Percentiles rank a stretch among this genome's conserved stretches.
Evolutionary conservation across 2,888 invertebrate genomes (phyloP).

Genomic region (Leptinotarsa haldemani): DNA sequence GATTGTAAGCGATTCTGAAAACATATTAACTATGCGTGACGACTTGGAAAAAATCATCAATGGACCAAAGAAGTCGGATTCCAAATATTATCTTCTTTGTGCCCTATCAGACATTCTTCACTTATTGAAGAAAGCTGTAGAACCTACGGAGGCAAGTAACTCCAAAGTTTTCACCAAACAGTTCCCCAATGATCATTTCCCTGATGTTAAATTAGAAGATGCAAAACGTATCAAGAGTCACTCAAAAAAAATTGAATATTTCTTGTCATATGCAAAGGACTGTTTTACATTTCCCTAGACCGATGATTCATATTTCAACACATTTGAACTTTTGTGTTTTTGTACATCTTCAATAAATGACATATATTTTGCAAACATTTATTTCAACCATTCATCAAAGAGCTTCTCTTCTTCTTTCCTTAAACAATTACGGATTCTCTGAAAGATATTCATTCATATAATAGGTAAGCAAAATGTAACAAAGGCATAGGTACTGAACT

Average conservation of each 20-base stretch:
- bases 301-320: not conserved
- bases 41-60: conserved; percentile 74
- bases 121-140: conserved; percentile 67
- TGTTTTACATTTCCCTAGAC: conserved; percentile 29
- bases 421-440: not conserved
- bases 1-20: conserved; percentile 70
- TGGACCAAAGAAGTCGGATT: conserved; percentile 70
- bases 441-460: not conserved
- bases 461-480: no score
- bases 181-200: conserved; percentile 69
- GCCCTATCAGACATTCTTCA: conserved; percentile 76
- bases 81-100: conserved; percentile 71
- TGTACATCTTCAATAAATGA: not conserved
- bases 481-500: no score
- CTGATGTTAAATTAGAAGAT: conserved; percentile 68
- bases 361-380: not conserved
- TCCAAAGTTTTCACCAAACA: conserved; percentile 67
- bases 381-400: not conserved
- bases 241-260: conserved; percentile 79
- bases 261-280: conserved; percentile 74
- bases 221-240: conserved; percentile 69
- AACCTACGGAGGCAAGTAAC: conserved; percentile 55
- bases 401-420: not conserved
- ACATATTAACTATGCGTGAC: conserved; percentile 70
- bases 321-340: not conserved